A percentile compares a stretch with the other conserved stretches of the same genome.
These are phyloP conservation scores for Vultur gryphus DNA, from an alignment of 2,797 vertebrate species.

Conservation along the genomic window DNA sequence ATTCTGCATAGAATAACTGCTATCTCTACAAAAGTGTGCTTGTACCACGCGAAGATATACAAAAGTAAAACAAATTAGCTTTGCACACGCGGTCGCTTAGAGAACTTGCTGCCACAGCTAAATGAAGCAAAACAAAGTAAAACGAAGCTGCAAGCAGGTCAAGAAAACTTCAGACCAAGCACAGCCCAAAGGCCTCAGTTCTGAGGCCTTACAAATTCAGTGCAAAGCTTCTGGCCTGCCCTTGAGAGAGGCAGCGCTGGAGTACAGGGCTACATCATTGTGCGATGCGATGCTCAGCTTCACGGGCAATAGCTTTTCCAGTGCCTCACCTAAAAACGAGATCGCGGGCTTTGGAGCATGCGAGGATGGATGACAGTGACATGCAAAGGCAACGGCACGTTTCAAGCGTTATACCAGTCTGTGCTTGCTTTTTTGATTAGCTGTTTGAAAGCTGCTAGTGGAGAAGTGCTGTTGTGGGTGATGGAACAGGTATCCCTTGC, in stretches of 20 bases:
- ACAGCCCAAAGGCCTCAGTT: neutral
- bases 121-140: neutral
- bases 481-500: neutral
- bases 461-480: neutral
- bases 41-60: neutral
- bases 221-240: neutral
- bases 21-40: neutral
- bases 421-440: neutral
- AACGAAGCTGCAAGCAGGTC: neutral
- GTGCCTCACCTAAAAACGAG: neutral
- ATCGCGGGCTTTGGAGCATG: neutral
- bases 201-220: neutral
- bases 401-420: neutral
- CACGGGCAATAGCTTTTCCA: neutral
- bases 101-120: neutral
- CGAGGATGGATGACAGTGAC: neutral
- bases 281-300: neutral
- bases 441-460: neutral
- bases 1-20: neutral
- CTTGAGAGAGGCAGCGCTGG: neutral
- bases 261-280: neutral
- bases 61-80: neutral
- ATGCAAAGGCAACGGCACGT: neutral
- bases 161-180: neutral
- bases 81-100: accelerated